phyloP scores from a whole-genome alignment of 2,888 invertebrate genomes.

The Drosophila demipolita region DNA sequence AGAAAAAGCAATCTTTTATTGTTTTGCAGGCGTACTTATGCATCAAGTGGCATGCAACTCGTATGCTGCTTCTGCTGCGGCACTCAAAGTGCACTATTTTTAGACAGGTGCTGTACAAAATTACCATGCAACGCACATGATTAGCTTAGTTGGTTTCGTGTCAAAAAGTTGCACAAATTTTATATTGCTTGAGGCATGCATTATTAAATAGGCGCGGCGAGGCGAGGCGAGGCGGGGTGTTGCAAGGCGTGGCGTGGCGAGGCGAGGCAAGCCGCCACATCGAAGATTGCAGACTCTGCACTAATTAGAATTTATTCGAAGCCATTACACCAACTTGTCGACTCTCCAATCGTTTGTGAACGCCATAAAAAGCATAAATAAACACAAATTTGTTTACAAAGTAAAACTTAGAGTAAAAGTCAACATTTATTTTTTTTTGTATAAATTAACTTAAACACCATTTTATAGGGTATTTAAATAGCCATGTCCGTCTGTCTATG shows the following conservation, averaged over 20 bases:
- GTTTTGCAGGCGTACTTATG: neutral
- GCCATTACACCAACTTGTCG: neutral
- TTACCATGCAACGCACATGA: constrained; percentile 9
- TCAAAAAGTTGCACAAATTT: neutral
- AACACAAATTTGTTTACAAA: neutral
- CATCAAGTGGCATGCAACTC: constrained; percentile 1
- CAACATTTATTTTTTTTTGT: neutral
- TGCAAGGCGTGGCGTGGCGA: too few relatives aligned
- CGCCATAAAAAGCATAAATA: neutral
- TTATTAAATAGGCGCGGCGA: neutral
- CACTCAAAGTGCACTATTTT: neutral
- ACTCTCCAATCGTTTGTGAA: neutral
- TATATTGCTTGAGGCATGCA: neutral
- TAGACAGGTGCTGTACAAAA: neutral
- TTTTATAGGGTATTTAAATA: neutral
- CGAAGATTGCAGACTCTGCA: neutral
- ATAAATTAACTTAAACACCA: neutral
- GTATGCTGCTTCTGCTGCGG: neutral
- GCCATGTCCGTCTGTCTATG: neutral
- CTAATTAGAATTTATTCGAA: neutral
- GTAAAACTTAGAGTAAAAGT: neutral
- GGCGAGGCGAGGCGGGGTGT: too few relatives aligned
- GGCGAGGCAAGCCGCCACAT: neutral
- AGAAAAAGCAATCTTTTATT: neutral
- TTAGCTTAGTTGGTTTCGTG: neutral